Evolutionary conservation across 2,888 invertebrate genomes (phyloP), one percentile per base, ranked within the genome.

Genomic region (Lasioglossum vierecki): DNA sequence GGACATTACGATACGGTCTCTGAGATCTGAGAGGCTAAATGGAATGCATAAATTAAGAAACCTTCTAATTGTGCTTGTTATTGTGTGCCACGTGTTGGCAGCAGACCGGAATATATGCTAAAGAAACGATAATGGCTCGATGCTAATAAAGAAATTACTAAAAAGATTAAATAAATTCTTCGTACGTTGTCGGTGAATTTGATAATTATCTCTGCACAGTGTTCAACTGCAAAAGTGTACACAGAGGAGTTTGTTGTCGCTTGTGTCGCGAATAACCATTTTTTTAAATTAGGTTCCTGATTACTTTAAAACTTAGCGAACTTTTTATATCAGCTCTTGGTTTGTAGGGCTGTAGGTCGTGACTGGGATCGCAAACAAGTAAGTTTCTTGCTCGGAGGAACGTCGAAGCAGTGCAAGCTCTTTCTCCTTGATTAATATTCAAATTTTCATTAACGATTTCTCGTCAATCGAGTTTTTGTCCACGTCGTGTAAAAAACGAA

Each of bases 391-490:
- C 66, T 66, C 0, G 66, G 35, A 18, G 35, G 66, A 66, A 66
- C 35, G 30, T 66, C 22, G 18, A 35, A 66, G 35, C 18, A 35
- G 30, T 66, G 18, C 5, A 9, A 35, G 35, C 35, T 35, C 22
- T 63, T 35, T 66, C 66, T 30, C 6, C 66, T 35, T 66, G 35
- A 66, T 66, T 66, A 66, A 66, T 35, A 66, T 66, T 66, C 18
- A 66, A 66, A 66, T 35, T 66, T 66, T 66, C 35, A 35, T 35
- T 35, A 66, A 66, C 35, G 35, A 35, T 66, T 18, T 66, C 35
- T 66, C 22, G 66, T 18, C 66, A 18, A 35, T 8, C 66, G 18
- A 66, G 35, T 30, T 63, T 6, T 30, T 63, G 5, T 35, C 22
- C 35, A 3, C 35, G 35, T 35, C 15, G 6, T 8, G 9, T 4